phyloP scores from a whole-genome alignment of 2,888 invertebrate genomes.

The Amblyjoppa proteus region DNA sequence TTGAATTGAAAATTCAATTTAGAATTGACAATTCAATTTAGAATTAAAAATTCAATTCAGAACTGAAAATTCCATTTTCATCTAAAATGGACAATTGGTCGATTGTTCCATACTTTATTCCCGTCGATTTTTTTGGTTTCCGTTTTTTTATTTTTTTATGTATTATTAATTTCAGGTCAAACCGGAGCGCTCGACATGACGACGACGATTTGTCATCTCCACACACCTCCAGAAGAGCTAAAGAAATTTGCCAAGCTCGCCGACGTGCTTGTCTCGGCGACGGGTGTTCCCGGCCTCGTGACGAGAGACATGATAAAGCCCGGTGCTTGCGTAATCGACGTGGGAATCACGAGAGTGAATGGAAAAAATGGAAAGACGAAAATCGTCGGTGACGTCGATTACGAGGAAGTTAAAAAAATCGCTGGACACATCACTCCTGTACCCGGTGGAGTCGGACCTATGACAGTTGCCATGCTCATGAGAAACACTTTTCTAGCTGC shows the following conservation, averaged over 20 bases:
- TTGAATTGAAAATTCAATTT: no score
- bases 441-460: constrained; percentile 96
- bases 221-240: constrained; percentile 93
- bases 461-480: constrained; percentile 98
- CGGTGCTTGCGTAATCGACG: constrained; percentile 95
- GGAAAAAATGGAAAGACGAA: constrained; percentile 89
- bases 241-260: constrained; percentile 90
- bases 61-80: background rate
- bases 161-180: constrained; percentile 78
- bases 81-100: background rate
- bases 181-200: constrained; percentile 93
- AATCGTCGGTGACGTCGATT: constrained; percentile 96
- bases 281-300: constrained; percentile 91
- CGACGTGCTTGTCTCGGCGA: constrained; percentile 91
- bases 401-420: constrained; percentile 92
- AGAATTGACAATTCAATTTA: no score
- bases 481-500: constrained; percentile 94
- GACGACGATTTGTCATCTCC: constrained; percentile 95
- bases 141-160: background rate
- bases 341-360: constrained; percentile 92
- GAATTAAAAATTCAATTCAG: no score
- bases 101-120: background rate
- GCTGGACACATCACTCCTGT: constrained; percentile 96
- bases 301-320: constrained; percentile 95
- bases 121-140: background rate